Evolutionary conservation across 2,113 vertebrate genomes (phyloP).

Genomic region (Anolis carolinensis): DNA sequence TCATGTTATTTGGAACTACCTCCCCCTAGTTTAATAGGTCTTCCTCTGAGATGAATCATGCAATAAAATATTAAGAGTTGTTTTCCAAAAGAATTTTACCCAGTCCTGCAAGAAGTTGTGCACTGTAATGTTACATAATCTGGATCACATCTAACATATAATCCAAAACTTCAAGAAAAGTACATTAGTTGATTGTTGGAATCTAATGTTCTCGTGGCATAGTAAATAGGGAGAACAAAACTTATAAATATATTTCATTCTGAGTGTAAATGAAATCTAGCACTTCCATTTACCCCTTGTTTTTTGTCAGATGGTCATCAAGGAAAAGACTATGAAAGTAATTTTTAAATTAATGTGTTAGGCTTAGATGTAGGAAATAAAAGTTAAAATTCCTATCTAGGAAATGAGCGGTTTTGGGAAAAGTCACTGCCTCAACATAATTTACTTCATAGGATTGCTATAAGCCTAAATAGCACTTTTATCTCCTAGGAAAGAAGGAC

Average conservation of each 20-base stretch:
- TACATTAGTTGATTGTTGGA: neutral
- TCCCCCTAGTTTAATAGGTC: neutral
- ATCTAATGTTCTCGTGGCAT: constrained; percentile 13
- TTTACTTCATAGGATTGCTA: neutral
- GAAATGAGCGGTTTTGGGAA: neutral
- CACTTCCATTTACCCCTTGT: constrained; percentile 12
- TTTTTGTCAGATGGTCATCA: constrained; percentile 52
- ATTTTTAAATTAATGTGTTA: constrained; percentile 17
- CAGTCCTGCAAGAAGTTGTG: neutral
- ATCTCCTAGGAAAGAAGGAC: neutral
- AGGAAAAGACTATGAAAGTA: constrained; percentile 31
- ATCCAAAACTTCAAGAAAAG: neutral
- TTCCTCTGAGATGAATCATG: neutral
- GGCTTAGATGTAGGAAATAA: neutral
- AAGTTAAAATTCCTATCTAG: neutral
- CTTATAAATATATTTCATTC: neutral
- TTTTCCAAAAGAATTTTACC: neutral
- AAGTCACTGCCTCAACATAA: neutral
- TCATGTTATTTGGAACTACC: too few relatives aligned
- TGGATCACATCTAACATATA: neutral
- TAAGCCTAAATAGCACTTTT: neutral
- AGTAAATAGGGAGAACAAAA: constrained; percentile 32
- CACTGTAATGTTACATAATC: neutral
- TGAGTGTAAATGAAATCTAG: constrained; percentile 4
- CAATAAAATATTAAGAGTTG: neutral